phyloP scores from a whole-genome alignment of 2,113 vertebrate genomes.

The Gallinago undulata region DNA sequence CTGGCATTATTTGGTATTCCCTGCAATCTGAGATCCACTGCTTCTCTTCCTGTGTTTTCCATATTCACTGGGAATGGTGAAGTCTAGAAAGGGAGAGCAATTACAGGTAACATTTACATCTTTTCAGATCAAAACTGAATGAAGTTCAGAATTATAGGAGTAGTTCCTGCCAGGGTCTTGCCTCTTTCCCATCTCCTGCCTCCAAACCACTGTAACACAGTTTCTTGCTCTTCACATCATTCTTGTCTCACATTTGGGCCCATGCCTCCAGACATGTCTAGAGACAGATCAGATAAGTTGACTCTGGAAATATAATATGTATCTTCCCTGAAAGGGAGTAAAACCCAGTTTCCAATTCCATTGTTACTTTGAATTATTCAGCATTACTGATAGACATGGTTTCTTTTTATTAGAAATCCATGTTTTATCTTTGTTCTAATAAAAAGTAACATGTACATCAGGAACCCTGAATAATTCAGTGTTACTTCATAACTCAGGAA shows the following conservation, averaged over 20 bases:
- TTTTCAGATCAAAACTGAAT: neutral
- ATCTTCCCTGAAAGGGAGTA: neutral
- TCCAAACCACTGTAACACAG: neutral
- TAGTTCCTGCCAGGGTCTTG: neutral
- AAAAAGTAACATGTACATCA: neutral
- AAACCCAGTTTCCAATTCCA: neutral
- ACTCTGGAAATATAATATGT: neutral
- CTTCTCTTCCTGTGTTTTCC: neutral
- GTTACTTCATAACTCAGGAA: neutral
- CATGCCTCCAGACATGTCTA: neutral
- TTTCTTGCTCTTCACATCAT: neutral
- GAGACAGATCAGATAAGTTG: neutral
- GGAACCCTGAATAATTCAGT: constrained; percentile 43
- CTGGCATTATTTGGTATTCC: neutral
- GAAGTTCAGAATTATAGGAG: neutral
- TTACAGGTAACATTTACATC: neutral
- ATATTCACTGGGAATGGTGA: neutral
- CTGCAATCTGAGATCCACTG: neutral
- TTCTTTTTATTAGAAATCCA: neutral
- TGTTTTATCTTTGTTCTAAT: constrained; percentile 21
- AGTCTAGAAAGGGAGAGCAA: neutral
- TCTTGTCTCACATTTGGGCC: neutral
- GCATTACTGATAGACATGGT: neutral
- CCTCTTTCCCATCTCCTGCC: neutral
- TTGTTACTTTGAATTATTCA: constrained; percentile 23